Base-by-base conservation (phyloP, 2,797 vertebrate species). In the Aeoliscus strigatus region DNA sequence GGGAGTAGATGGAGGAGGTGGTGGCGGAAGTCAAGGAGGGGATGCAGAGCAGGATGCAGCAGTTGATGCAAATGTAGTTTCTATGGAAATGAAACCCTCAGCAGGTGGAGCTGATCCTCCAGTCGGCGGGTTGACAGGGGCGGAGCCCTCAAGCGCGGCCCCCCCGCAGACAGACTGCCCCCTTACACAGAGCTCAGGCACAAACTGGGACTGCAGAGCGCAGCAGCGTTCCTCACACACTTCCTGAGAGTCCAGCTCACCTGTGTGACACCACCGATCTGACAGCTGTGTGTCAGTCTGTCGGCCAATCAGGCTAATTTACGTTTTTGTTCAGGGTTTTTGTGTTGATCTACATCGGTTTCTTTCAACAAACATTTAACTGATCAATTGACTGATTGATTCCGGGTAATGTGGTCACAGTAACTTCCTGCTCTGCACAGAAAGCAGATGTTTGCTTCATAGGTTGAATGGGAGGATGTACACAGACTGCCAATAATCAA, bases 1-100 rank as follows among this genome's bases (percentile, higher is more conserved):
- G 27, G 36, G 0, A 23, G 23, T 1, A 30, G 28, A 1, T 27
- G 28, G 42, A 47, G 0, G 30, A 12, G 35, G 45, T 27, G 50
- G 14, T 14, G 54, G 12, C 31, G 30, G 26, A 15, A 2, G 21
- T 8, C 62, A 54, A 0, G 59, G 61, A 2, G 9, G 27, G 1
- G 9, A 14, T 31, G 27, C 55, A 48, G 64, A 0, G 73, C 55
- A 46, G 66, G 0, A 74, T 2, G 61, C 1, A 15, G 14, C 43
- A 0, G 59, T 0, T 6, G 51, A 49, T 39, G 32, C 44, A 12
- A 51, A 48, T 4, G 8, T 35, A 7, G 45, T 84, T 44, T 69
- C 81, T 27, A 6, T 21, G 18, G 80, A 87, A 35, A 75, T 79
- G 41, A 80, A 84, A 32, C 57, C 73, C 5, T 13, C 39, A 40